Conservation (phyloP, 1,140 invertebrate species). For the Acromyrmex charruanus region DNA sequence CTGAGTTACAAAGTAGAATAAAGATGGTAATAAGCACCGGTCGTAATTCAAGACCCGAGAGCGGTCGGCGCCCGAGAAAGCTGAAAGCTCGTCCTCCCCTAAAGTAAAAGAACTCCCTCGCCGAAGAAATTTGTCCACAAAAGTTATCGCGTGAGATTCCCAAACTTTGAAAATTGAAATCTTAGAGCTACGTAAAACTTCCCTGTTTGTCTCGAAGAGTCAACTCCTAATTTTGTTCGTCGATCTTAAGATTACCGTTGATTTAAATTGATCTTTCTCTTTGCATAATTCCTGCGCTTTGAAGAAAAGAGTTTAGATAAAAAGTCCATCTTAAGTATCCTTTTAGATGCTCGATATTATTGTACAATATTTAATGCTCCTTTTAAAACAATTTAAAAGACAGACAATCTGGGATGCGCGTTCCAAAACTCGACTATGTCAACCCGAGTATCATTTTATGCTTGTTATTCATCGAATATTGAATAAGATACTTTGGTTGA, state of each 20-base stretch:
- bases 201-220: neutral
- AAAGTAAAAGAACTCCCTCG: neutral
- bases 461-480: no score
- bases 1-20: slow-evolving; percentile 61
- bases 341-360: no score
- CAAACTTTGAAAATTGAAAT: slow-evolving; percentile 26
- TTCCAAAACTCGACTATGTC: no score
- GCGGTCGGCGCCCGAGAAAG: slow-evolving; percentile 17
- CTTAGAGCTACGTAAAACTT: slow-evolving; percentile 1
- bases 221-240: slow-evolving; percentile 16
- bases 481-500: no score
- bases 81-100: slow-evolving; percentile 16
- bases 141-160: neutral
- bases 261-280: neutral
- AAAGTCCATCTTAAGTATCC: no score
- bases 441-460: no score
- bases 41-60: slow-evolving; percentile 56
- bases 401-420: no score
- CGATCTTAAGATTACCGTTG: neutral
- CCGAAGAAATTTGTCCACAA: slow-evolving; percentile 10
- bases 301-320: neutral
- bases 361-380: no score
- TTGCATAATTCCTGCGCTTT: neutral
- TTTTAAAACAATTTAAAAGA: no score
- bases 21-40: slow-evolving; percentile 66